phyloP scores from a whole-genome alignment of 2,797 vertebrate genomes.

The Alauda arvensis region DNA sequence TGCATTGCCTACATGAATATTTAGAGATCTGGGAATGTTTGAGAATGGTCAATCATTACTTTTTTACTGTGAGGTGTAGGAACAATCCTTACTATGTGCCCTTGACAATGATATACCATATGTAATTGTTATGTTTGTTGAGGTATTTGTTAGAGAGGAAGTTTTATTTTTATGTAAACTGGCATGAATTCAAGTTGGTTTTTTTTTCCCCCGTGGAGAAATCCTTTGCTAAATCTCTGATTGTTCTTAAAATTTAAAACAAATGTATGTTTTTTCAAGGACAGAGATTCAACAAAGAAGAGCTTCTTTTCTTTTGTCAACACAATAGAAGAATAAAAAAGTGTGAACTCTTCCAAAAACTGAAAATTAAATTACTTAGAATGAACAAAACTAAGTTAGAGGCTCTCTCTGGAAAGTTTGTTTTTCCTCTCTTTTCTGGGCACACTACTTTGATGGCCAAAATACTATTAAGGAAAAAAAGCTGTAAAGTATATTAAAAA shows the following conservation, averaged over 20 bases:
- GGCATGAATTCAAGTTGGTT: neutral
- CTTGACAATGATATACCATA: conserved; percentile 15
- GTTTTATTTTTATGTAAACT: conserved; percentile 60
- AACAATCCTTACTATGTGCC: neutral
- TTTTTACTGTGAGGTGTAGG: neutral
- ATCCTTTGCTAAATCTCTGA: conserved; percentile 46
- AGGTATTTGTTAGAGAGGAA: conserved; percentile 55
- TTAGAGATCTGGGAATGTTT: conserved; percentile 20
- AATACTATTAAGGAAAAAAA: neutral
- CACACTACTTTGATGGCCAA: neutral
- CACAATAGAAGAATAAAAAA: conserved; percentile 53
- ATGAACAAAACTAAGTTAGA: neutral
- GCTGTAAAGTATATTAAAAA: neutral
- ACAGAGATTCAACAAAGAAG: conserved; percentile 23
- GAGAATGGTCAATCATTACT: neutral
- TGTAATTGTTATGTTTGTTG: conserved; percentile 36
- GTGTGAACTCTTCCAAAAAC: conserved; percentile 40
- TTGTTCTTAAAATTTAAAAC: conserved; percentile 60
- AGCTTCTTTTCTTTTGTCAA: conserved; percentile 26
- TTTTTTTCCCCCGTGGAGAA: conserved; percentile 36
- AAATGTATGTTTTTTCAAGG: conserved; percentile 55
- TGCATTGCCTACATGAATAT: neutral
- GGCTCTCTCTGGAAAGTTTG: neutral
- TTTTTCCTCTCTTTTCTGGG: neutral
- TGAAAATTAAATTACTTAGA: conserved; percentile 37